Base-by-base conservation (phyloP, 2,888 invertebrate species). In the Leptopterna dolabrata region DNA sequence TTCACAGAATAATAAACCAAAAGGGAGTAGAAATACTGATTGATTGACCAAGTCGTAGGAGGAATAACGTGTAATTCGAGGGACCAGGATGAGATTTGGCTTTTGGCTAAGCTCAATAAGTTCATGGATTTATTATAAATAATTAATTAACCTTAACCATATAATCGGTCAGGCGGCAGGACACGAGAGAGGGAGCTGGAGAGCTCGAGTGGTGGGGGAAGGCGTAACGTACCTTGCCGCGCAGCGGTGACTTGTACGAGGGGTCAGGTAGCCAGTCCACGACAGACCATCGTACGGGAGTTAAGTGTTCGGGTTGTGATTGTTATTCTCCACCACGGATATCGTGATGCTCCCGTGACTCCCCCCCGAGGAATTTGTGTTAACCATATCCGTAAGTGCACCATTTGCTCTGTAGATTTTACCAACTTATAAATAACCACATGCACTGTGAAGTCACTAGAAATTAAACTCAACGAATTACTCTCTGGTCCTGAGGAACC, bases 201-300 rank as follows among this genome's bases (percentile, higher is more conserved):
- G 63, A 3, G 63, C 19, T 19, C 4, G 24, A 19, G 41, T n/a
- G 85, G 83, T 30, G 83, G 43, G 73, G 85, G 85, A 45, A 43
- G 47, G 43, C 47, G 85, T 85, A 85, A 85, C 85, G 85, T 85
- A 73, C 85, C 85, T 83, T 83, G 63, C 19, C 30, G 55, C 55
- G 73, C 43, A 45, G 73, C 85, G 47, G 85, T 45, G 85, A 85
- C 85, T 85, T 85, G 47, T 45, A 85, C 73, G 85, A 30, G 71
- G 85, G 85, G 85, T 45, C 85, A 85, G 85, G 85, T 85, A 85
- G 71, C 45, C 85, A 73, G 71, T 71, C 63, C 24, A 16, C 71
- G 70, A 7, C 24, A 11, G 71, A 73, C 73, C 1, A 6, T 27
- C 30, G 81, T 55, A 51, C 24, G 19, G n/a, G 41, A 7, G 14